These are phyloP conservation scores for Eurypyga helias DNA, from an alignment of 2,113 vertebrate genomes.

Conservation along the genomic window DNA sequence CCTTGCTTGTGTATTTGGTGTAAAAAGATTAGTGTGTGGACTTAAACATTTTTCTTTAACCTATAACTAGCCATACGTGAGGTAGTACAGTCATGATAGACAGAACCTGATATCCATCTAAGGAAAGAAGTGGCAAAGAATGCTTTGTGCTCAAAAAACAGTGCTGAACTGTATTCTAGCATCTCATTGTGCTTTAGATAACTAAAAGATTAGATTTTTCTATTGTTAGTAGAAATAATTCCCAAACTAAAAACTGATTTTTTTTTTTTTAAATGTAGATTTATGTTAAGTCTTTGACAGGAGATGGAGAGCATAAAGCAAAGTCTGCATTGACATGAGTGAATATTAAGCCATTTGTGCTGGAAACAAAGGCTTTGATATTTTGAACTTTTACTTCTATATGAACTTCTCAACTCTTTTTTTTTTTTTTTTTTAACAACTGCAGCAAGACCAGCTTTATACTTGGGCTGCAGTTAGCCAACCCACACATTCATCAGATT, in stretches of 20 bases:
- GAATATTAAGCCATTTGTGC: background rate
- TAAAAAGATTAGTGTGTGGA: background rate
- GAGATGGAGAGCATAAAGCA: background rate
- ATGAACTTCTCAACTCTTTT: background rate
- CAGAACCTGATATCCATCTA: background rate
- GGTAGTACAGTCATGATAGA: background rate
- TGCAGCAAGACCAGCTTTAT: conserved; percentile 92
- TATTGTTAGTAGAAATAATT: background rate
- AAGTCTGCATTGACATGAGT: background rate
- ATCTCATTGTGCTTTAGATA: background rate
- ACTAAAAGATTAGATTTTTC: background rate
- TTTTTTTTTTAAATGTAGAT: background rate
- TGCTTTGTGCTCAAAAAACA: background rate
- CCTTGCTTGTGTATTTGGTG: background rate
- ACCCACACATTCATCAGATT: conserved; percentile 86
- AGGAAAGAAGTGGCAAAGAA: background rate
- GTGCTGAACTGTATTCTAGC: background rate
- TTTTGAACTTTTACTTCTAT: background rate
- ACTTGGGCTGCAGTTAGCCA: conserved; percentile 95
- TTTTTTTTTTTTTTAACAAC: background rate
- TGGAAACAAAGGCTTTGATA: background rate
- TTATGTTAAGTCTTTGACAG: background rate
- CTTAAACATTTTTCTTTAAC: background rate
- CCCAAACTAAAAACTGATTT: background rate
- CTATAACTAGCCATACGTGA: background rate